These are phyloP conservation scores for Maccullochella peelii DNA, from an alignment of 2,113 vertebrate genomes.

Conservation along the genomic window DNA sequence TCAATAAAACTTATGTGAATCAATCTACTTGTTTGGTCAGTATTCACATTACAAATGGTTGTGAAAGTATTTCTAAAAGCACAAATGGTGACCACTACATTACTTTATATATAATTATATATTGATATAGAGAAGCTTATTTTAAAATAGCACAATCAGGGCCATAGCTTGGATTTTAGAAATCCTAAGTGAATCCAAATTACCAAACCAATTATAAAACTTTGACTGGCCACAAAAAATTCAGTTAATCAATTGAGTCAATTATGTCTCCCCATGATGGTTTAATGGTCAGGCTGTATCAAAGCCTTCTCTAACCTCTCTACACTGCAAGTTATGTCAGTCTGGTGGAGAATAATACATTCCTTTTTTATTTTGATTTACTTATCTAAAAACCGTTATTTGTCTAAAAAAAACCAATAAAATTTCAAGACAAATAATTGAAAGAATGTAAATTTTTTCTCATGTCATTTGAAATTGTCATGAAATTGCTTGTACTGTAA, in stretches of 20 bases:
- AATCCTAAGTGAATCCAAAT: background rate
- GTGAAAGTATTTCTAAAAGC: background rate
- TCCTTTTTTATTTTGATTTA: background rate
- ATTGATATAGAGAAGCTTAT: background rate
- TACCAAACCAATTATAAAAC: background rate
- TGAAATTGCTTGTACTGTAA: background rate
- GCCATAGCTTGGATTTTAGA: background rate
- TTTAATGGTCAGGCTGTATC: background rate
- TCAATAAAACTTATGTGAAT: background rate
- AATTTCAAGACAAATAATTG: background rate
- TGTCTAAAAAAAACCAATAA: background rate
- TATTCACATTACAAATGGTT: constrained; percentile 1
- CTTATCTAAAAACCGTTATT: background rate
- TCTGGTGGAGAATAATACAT: background rate
- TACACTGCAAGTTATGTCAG: background rate
- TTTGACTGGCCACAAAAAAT: background rate
- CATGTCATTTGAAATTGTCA: background rate
- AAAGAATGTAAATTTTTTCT: background rate
- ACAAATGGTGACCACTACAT: background rate
- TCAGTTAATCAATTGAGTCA: too few relatives aligned
- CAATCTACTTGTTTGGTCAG: background rate
- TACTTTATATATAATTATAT: background rate
- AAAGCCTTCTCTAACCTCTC: background rate
- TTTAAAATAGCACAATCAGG: background rate
- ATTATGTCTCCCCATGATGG: background rate